Base-by-base conservation (phyloP, 2,888 invertebrate genomes). In the Callinectes sapidus region DNA sequence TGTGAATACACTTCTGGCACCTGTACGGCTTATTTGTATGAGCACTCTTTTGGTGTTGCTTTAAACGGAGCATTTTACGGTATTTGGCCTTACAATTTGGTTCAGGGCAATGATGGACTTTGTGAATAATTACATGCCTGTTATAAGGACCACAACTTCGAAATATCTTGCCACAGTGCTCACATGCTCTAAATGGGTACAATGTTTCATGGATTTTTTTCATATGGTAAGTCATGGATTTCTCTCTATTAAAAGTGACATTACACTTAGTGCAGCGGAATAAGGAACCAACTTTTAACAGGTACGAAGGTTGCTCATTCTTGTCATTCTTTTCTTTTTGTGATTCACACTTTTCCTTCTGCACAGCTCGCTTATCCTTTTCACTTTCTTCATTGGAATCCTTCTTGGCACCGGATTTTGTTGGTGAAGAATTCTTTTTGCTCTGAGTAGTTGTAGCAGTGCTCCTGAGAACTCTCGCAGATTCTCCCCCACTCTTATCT, bases 171-270 rank as follows among this genome's bases (percentile, higher is more conserved):
- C 91, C 91, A 85, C 94, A 94, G 77, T 94, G 93, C 28, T 93
- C 93, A 77, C 94, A 94, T 55, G 91, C 92, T 85, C 92, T 92
- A 35, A 94, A 94, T 23, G 94, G 94, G 86, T 94, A 94, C 10
- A 94, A 18, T 0, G 94, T 94, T 91, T 94, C 94, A 89, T 94
- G 94, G 18, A 94, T 94, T 88, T 94, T 94, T 88, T 94, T 94
- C 92, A 94, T 54, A 66, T 94, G 94, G 54, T 94, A 94, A 3
- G 93, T 94, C 90, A 94, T 92, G 39, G 91, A 92, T 71, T 93
- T 94, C 86, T 94, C 94, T 35, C 93, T 91, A 35, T 94, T 94
- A 87, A 94, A 94, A 23, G 92, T 89, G 2, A 94, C 48, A 77
- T 92, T 92, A 35, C 94, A 94, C 39, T 94, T 94, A 42, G 92